These are phyloP conservation scores for Molossus alvarezi DNA, from an alignment of 2,797 vertebrate species.

Conservation along the genomic window DNA sequence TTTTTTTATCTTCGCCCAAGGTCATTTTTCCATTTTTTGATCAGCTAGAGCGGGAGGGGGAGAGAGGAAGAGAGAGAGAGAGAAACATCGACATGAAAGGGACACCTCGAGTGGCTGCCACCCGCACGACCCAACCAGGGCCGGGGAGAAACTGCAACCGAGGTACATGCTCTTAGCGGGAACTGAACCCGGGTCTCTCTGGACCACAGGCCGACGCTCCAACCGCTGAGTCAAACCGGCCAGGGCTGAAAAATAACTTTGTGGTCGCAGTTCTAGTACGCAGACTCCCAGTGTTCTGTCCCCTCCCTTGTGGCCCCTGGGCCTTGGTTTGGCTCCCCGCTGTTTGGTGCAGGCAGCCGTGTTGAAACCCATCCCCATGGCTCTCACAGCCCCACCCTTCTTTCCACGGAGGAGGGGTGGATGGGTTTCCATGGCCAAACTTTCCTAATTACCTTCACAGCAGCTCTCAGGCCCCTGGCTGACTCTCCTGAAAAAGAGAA, in stretches of 20 bases:
- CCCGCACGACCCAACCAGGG: too few species aligned
- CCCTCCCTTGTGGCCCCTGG: not conserved
- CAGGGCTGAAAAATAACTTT: not conserved
- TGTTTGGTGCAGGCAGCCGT: not conserved
- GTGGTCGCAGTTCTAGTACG: not conserved
- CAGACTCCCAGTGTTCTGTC: not conserved
- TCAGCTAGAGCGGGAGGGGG: too few species aligned
- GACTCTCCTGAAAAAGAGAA: slow-evolving; percentile 65
- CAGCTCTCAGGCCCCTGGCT: not conserved
- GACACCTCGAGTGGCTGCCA: too few species aligned
- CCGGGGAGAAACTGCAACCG: too few species aligned
- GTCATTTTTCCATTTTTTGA: too few species aligned
- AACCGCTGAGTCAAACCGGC: too few species aligned
- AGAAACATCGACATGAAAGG: too few species aligned
- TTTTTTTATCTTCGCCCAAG: too few species aligned
- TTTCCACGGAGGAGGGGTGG: not conserved
- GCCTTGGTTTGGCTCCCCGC: not conserved
- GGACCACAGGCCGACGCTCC: too few species aligned
- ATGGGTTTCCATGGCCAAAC: slow-evolving; percentile 8
- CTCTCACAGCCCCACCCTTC: slow-evolving; percentile 10
- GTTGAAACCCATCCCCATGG: rapidly evolving
- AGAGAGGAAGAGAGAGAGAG: too few species aligned
- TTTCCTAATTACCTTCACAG: slow-evolving; percentile 75
- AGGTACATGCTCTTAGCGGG: too few species aligned
- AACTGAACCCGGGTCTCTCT: too few species aligned